phyloP scores from a whole-genome alignment of 1,140 invertebrate species.

The Ceratina australensis region DNA sequence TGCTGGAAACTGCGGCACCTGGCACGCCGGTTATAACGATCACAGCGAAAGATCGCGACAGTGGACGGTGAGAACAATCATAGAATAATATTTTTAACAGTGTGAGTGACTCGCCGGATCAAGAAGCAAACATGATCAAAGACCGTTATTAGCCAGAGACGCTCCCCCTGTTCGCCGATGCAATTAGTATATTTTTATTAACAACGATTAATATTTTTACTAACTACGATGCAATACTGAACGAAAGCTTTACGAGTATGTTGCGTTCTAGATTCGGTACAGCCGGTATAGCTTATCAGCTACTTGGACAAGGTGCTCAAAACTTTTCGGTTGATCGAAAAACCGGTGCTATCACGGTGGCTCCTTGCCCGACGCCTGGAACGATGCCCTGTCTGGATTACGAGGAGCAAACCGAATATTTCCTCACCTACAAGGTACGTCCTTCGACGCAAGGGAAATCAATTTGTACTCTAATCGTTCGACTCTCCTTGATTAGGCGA shows the following conservation, averaged over 20 bases:
- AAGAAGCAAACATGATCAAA: too few relatives aligned
- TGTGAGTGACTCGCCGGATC: too few relatives aligned
- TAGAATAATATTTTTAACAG: too few relatives aligned
- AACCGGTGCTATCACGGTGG: slow-evolving; percentile 91
- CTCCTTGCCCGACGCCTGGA: slow-evolving; percentile 85
- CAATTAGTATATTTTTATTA: too few relatives aligned
- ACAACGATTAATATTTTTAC: too few relatives aligned
- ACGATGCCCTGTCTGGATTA: slow-evolving; percentile 89
- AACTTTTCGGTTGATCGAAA: slow-evolving; percentile 90
- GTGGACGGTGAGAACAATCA: slow-evolving; percentile 82
- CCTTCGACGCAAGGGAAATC: neutral
- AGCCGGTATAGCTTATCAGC: slow-evolving; percentile 90
- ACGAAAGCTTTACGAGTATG: neutral
- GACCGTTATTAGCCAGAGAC: too few relatives aligned
- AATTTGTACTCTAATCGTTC: neutral
- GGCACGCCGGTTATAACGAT: slow-evolving; percentile 88
- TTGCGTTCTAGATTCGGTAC: slow-evolving; percentile 81
- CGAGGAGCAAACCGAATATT: slow-evolving; percentile 90
- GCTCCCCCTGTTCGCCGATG: too few relatives aligned
- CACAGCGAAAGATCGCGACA: slow-evolving; percentile 91
- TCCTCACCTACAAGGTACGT: slow-evolving; percentile 89
- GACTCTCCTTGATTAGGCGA: slow-evolving; percentile 82
- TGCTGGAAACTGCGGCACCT: slow-evolving; percentile 87
- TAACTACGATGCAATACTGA: too few relatives aligned
- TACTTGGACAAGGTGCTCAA: slow-evolving; percentile 91